Conservation (phyloP, 1,140 invertebrate genomes). For the Drosophila subpulchrella region DNA sequence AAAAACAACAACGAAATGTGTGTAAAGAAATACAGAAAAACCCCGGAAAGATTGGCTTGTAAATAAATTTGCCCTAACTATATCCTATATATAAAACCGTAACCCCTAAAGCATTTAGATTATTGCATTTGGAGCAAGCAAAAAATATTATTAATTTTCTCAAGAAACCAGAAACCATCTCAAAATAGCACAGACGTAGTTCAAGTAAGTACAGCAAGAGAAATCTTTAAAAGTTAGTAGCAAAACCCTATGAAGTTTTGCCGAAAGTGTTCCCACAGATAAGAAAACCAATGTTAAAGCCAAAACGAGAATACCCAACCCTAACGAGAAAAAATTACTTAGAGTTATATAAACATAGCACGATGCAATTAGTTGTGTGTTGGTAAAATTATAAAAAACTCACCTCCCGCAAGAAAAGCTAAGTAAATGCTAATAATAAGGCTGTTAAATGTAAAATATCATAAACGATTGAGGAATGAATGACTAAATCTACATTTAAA, state of each 20-base stretch:
- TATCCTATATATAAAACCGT: conserved; percentile 29
- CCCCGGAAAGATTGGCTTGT: conserved; percentile 65
- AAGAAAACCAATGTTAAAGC: conserved; percentile 35
- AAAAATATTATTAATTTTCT: conserved; percentile 28
- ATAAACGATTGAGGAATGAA: conserved; percentile 67
- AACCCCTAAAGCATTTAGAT: conserved; percentile 62
- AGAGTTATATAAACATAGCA: conserved; percentile 30
- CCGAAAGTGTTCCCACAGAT: conserved; percentile 39
- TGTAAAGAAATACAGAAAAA: conserved; percentile 43
- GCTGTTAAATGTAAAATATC: conserved; percentile 84
- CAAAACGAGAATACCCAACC: conserved; percentile 57
- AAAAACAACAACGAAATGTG: conserved; percentile 58
- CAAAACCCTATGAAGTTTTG: conserved; percentile 39
- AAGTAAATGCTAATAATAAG: conserved; percentile 83
- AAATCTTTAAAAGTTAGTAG: conserved; percentile 43
- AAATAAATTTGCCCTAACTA: conserved; percentile 60
- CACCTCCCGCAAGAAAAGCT: conserved; percentile 61
- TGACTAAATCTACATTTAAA: conserved; percentile 57
- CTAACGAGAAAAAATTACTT: conserved; percentile 53
- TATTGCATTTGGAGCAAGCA: conserved; percentile 51
- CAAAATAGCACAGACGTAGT: conserved; percentile 51
- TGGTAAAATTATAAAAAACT: conserved; percentile 19
- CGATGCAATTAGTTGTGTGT: conserved; percentile 55
- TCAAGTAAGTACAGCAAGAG: conserved; percentile 43
- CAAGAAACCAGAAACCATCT: conserved; percentile 9